Evolutionary conservation across 2,888 invertebrate genomes (phyloP).

Genomic region (Allophyes oxyacanthae): DNA sequence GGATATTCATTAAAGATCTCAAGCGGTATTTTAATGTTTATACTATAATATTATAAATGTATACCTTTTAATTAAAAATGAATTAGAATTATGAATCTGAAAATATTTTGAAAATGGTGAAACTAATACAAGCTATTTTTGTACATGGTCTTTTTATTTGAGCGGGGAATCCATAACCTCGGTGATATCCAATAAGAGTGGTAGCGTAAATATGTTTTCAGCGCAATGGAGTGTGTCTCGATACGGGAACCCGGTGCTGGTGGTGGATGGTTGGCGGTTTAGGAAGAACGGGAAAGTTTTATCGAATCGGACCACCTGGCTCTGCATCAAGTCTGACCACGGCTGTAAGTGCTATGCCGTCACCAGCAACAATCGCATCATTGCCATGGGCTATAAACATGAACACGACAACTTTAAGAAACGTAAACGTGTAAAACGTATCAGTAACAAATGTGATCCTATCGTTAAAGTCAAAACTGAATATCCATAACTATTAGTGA

Average conservation of each 20-base stretch:
- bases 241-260: slow-evolving; percentile 78
- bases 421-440: slow-evolving; percentile 36
- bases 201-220: slow-evolving; percentile 69
- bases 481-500: neutral
- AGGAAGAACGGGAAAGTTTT: slow-evolving; percentile 62
- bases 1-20: slow-evolving; percentile 34
- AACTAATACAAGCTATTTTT: slow-evolving; percentile 57
- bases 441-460: slow-evolving; percentile 11
- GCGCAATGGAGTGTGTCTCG: slow-evolving; percentile 77
- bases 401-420: slow-evolving; percentile 61
- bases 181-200: slow-evolving; percentile 37
- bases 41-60: slow-evolving; percentile 22
- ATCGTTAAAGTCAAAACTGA: slow-evolving; percentile 18
- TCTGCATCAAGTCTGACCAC: slow-evolving; percentile 81
- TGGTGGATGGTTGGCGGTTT: slow-evolving; percentile 74
- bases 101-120: slow-evolving; percentile 35
- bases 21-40: slow-evolving; percentile 36
- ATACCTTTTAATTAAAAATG: slow-evolving; percentile 26
- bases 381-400: slow-evolving; percentile 68
- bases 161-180: slow-evolving; percentile 1
- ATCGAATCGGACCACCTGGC: slow-evolving; percentile 65
- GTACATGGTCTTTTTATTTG: slow-evolving; percentile 53
- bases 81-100: slow-evolving; percentile 9
- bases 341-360: slow-evolving; percentile 77
- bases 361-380: slow-evolving; percentile 64